Evolutionary conservation across 2,797 vertebrate genomes (phyloP).

Genomic region (Miichthys miiuy): DNA sequence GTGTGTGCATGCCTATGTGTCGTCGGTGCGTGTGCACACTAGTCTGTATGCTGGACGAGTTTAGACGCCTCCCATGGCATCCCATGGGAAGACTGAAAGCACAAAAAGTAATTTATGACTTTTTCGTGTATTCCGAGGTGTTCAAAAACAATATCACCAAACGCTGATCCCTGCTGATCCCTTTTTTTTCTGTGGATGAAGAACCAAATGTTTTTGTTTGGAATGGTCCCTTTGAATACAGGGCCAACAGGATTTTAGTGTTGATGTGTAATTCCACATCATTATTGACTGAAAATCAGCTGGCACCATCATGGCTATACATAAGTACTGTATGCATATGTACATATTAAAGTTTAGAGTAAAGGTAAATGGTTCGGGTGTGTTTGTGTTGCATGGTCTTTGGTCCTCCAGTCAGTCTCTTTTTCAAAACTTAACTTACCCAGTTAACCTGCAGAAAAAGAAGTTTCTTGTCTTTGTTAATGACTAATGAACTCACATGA

Average conservation of each 20-base stretch:
- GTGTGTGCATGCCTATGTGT: slow-evolving; percentile 12
- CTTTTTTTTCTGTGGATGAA: not conserved
- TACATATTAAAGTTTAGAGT: not conserved
- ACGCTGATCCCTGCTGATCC: slow-evolving; percentile 6
- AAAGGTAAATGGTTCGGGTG: not conserved
- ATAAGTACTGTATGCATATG: not conserved
- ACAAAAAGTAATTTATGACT: slow-evolving; percentile 73
- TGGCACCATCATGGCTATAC: not conserved
- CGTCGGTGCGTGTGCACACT: slow-evolving; percentile 26
- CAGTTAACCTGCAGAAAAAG: not conserved
- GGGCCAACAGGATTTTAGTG: not conserved
- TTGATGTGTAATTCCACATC: not conserved
- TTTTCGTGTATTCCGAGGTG: slow-evolving; percentile 81
- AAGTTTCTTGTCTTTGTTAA: not conserved
- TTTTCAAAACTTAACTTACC: not conserved
- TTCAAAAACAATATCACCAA: slow-evolving; percentile 83
- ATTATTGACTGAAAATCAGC: not conserved
- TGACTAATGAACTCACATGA: not conserved
- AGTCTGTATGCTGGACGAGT: slow-evolving; percentile 81
- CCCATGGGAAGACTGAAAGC: slow-evolving; percentile 61
- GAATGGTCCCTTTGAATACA: not conserved
- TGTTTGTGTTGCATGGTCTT: not conserved
- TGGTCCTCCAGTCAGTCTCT: not conserved
- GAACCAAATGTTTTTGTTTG: not conserved
- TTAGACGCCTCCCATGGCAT: slow-evolving; percentile 84